Evolutionary conservation across 1,140 invertebrate genomes (phyloP), one percentile per base, ranked within the genome.

Genomic region (Marisa cornuarietis): DNA sequence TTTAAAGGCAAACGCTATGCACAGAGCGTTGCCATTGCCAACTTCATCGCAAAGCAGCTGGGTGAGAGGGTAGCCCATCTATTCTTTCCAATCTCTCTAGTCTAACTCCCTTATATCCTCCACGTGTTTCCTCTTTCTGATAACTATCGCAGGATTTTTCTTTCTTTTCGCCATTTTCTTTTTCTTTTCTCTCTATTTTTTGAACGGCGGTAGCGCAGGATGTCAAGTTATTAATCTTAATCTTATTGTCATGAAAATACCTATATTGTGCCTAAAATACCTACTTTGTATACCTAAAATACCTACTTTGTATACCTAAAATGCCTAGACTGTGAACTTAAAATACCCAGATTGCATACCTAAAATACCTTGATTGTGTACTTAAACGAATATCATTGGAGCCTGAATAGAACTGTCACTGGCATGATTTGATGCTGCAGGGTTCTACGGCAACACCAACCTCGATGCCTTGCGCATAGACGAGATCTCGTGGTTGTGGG

Each of bases 1-100:
- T 90, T 95, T 16, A 94, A 96, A 85, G 95, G 94, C 20, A 93
- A 94, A 62, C 69, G 63, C 31, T 90, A 94, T 20, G 92, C 93
- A 86, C 95, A 96, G 89, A 94, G 94, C 78, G 88, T 92, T 66
- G 94, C 95, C 52, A 95, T 96, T 85, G 92, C 91, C 65, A 92
- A 95, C 54, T 96, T 94, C 85, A 89, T 95, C n/a, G 95, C 94
- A 11, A 94, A 93, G 85, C 91, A 94, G 81, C 93, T 92, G 68
- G 93, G 89, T 89, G 85, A 81, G 79, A 68, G 31, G 3, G 51
- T 8, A 72, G 26, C 8, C 1, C 54, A 58, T 58, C 16, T 8
- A 18, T 58, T 54, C 54, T 58, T 58, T 58, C 8, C 16, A 58
- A 14, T 58, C 54, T 58, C 16, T 58, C 54, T 58, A 14, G 0